Evolutionary conservation across 2,113 vertebrate genomes (phyloP), one percentile per base, ranked within the genome.

Genomic region (Cygnus buccinator): DNA sequence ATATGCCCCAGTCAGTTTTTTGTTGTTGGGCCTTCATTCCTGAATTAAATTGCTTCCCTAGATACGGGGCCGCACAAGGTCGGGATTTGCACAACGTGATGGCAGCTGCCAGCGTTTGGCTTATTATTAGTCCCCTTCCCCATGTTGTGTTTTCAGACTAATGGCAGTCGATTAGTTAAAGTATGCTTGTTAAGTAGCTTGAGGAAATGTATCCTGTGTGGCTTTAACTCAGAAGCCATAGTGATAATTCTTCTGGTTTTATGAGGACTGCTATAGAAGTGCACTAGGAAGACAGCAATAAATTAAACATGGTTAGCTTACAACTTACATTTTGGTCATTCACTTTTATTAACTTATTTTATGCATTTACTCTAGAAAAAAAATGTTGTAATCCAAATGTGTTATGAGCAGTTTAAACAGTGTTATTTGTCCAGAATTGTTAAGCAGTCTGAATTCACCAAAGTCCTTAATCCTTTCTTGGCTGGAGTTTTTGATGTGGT

Each of bases 321-420:
- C 33, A 57, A 43, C 76, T 88, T 90, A 48, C 13, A 85, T 83
- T 58, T 91, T 92, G 86, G 55, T 54, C 16, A 71, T 66, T 92
- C 4, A 10, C n/a, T 95, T 95, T 94, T 92, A 80, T 84, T 86
- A 74, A 62, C 39, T 79, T 65, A 28, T 61, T 93, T 93, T 74
- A 29, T 39, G 22, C 11, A 46, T 33, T 92, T 90, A 77, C 20
- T 81, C 15, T 7, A 59, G 63, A 67, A 87, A 90, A 74, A 90
- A 70, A 90, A 46, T 26, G 2, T 26, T 82, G 54, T 71, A 13
- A 26, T 93, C n/a, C 58, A 67, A 71, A 59, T 67, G 39, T 1
- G 0, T 74, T 86, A 41, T 18, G 11, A 74, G 19, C 43, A 92
- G 46, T 86, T 92, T 63, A 67, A 76, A 39, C 29, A 43, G 25